Percentiles rank a stretch among this genome's conserved stretches.
Conservation (phyloP, 2,113 vertebrate species). For the Calidris pygmaea region DNA sequence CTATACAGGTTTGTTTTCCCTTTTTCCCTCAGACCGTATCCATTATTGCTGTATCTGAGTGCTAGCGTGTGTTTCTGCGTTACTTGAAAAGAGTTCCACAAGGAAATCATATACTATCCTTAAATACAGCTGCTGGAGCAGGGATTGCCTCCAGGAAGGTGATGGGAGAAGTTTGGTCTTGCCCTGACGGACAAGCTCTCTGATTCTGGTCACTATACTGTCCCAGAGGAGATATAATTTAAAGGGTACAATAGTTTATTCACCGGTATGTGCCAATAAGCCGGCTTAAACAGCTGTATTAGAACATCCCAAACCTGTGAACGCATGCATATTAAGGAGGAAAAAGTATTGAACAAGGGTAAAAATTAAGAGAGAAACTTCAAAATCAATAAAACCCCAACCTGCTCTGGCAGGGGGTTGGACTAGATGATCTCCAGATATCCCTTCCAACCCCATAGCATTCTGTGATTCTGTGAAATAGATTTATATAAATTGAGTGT, state of each 20-base stretch:
- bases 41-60: not conserved
- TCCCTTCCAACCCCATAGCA: too few relatives aligned
- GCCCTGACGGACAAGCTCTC: not conserved
- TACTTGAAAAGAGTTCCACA: not conserved
- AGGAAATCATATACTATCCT: accelerated
- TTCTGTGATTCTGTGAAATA: not conserved
- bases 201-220: not conserved
- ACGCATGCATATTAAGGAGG: not conserved
- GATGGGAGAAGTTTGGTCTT: not conserved
- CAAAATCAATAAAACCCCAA: not conserved
- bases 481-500: not conserved
- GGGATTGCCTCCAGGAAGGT: not conserved
- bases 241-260: not conserved
- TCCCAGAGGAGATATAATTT: not conserved
- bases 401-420: too few relatives aligned
- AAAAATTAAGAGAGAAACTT: not conserved
- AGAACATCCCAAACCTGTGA: not conserved
- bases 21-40: not conserved
- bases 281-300: not conserved
- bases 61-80: accelerated
- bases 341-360: not conserved
- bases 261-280: not conserved
- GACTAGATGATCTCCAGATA: too few relatives aligned
- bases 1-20: not conserved
- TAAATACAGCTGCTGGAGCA: not conserved